A percentile compares a stretch with the other conserved stretches of the same genome.
phyloP scores from a whole-genome alignment of 1,140 invertebrate species.

The Theocolax elegans region DNA sequence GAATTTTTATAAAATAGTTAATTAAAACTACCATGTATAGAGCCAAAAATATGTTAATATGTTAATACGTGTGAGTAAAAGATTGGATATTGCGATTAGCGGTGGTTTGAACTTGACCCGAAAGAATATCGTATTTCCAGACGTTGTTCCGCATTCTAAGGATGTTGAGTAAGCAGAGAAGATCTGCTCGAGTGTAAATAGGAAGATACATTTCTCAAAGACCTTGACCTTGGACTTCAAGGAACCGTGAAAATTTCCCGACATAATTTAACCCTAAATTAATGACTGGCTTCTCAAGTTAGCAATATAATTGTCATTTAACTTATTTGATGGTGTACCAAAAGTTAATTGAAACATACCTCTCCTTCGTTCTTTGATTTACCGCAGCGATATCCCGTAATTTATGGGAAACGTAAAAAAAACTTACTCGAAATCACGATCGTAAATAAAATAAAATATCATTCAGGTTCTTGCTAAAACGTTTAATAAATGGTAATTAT shows the following conservation, averaged over 20 bases:
- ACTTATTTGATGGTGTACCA: too few relatives aligned
- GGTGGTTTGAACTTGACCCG: slow-evolving; percentile 51
- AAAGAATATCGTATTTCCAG: slow-evolving; percentile 28
- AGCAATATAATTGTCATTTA: not conserved
- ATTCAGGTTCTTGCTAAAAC: too few relatives aligned
- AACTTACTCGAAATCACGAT: not conserved
- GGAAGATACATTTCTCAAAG: slow-evolving; percentile 47
- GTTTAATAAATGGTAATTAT: too few relatives aligned
- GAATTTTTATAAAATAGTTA: too few relatives aligned
- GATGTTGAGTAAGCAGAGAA: slow-evolving; percentile 27
- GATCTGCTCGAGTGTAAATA: slow-evolving; percentile 43
- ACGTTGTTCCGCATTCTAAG: slow-evolving; percentile 39
- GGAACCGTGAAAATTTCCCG: slow-evolving; percentile 50
- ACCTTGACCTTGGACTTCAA: slow-evolving; percentile 54
- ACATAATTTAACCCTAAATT: not conserved
- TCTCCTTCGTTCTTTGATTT: not conserved
- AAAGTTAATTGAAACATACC: slow-evolving; percentile 4
- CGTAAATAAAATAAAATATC: too few relatives aligned
- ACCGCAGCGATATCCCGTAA: not conserved
- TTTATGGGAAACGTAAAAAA: not conserved
- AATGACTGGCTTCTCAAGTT: too few relatives aligned
- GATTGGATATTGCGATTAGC: slow-evolving; percentile 36
- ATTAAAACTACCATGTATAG: too few relatives aligned
- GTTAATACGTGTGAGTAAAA: slow-evolving; percentile 20
- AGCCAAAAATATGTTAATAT: too few relatives aligned